Evolutionary conservation across 2,888 invertebrate genomes (phyloP).

Genomic region (Ophion obscuratus): DNA sequence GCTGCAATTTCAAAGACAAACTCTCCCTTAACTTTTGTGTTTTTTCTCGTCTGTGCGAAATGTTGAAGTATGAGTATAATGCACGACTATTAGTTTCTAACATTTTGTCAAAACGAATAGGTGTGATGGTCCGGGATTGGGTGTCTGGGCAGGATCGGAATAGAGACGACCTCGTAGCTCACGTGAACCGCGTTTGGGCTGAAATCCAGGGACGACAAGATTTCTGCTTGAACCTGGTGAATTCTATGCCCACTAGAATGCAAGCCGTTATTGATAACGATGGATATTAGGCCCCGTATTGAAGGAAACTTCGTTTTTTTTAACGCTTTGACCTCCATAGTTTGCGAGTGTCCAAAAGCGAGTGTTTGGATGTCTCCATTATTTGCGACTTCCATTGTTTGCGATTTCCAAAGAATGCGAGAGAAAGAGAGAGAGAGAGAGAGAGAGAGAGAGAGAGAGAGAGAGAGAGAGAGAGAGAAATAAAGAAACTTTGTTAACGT

Average conservation of each 20-base stretch:
- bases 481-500: too few relatives aligned
- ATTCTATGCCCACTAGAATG: slow-evolving; percentile 32
- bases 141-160: slow-evolving; percentile 31
- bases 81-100: slow-evolving; percentile 10
- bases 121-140: slow-evolving; percentile 40
- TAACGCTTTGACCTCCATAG: too few relatives aligned
- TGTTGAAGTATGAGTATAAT: background rate
- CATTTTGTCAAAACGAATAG: slow-evolving; percentile 1
- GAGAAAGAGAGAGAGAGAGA: too few relatives aligned
- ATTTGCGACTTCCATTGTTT: too few relatives aligned
- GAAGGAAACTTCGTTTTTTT: background rate
- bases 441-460: too few relatives aligned
- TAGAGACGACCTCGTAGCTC: slow-evolving; percentile 6
- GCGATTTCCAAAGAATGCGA: too few relatives aligned
- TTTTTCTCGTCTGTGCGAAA: slow-evolving; percentile 7
- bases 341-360: too few relatives aligned
- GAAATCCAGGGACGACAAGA: slow-evolving; percentile 5
- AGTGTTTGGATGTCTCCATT: too few relatives aligned
- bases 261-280: slow-evolving; percentile 33
- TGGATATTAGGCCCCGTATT: slow-evolving; percentile 23
- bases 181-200: slow-evolving; percentile 25
- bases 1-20: too few relatives aligned
- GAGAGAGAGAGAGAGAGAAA: too few relatives aligned
- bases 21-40: background rate
- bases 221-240: slow-evolving; percentile 1